These are phyloP conservation scores for Peribatodes rhomboidaria DNA, from an alignment of 2,888 invertebrate genomes.

Conservation along the genomic window DNA sequence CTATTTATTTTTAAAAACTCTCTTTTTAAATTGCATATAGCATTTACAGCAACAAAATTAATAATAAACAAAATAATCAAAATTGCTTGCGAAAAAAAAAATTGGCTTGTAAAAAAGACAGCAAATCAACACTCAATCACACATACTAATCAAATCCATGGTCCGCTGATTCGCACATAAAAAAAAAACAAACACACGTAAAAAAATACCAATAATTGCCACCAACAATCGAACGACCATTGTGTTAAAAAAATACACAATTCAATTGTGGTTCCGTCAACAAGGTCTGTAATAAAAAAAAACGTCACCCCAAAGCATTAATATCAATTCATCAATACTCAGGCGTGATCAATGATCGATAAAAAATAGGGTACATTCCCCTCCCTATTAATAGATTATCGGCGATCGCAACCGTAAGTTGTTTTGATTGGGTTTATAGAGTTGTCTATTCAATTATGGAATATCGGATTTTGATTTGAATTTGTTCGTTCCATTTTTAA, in stretches of 20 bases:
- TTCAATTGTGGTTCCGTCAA: conserved; percentile 80
- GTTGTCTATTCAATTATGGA: conserved; percentile 75
- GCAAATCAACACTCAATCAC: conserved; percentile 49
- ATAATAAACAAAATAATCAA: too few species aligned
- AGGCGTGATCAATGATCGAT: conserved; percentile 84
- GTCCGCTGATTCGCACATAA: conserved; percentile 36
- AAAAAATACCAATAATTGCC: conserved; percentile 70
- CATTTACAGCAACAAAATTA: too few species aligned
- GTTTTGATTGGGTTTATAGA: conserved; percentile 65
- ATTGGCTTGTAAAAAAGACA: conserved; percentile 29
- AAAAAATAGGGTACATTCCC: conserved; percentile 67
- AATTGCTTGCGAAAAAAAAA: too few species aligned
- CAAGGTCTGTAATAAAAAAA: conserved; percentile 72
- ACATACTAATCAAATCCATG: conserved; percentile 47
- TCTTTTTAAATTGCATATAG: too few species aligned
- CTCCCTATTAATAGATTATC: conserved; percentile 67
- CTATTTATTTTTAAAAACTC: too few species aligned
- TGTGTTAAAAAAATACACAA: conserved; percentile 72
- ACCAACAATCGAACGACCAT: conserved; percentile 61
- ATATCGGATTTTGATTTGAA: conserved; percentile 54
- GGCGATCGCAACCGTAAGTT: conserved; percentile 61
- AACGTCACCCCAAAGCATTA: conserved; percentile 78
- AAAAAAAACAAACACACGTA: conserved; percentile 60
- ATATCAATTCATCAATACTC: conserved; percentile 85
- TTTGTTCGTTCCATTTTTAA: conserved; percentile 30